A percentile compares a stretch with the other conserved stretches of the same genome.
phyloP scores from a whole-genome alignment of 2,888 invertebrate species.

The Metallyticus violacea region DNA sequence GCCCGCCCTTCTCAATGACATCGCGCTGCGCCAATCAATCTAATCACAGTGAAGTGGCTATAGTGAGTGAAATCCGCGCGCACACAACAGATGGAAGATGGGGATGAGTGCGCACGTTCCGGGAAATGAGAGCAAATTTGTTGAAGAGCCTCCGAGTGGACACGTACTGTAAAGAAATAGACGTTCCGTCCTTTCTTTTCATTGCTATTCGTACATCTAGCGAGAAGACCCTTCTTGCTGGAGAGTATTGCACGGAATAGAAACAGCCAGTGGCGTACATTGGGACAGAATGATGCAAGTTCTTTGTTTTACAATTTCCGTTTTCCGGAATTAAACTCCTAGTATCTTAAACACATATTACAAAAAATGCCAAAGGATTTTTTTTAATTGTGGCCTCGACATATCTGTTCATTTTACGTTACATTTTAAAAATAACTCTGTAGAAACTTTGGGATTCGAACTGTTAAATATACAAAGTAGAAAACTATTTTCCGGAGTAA shows the following conservation, averaged over 20 bases:
- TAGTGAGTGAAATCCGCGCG: neutral
- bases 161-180: neutral
- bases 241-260: neutral
- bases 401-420: no score
- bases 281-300: no score
- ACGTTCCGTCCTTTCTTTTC: neutral
- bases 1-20: neutral
- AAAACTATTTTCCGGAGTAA: no score
- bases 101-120: neutral
- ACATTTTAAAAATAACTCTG: no score
- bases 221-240: neutral
- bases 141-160: conserved; percentile 20
- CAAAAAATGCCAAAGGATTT: no score
- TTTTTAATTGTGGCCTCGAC: no score
- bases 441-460: no score
- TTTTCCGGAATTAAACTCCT: no score
- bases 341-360: no score
- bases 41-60: conserved; percentile 33
- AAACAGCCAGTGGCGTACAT: neutral
- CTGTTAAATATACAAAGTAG: no score
- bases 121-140: conserved; percentile 29
- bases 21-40: conserved; percentile 30
- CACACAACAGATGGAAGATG: conserved; percentile 33
- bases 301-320: no score
- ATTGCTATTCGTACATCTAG: no score